Conservation (phyloP, 2,797 vertebrate genomes). For the Chiloscyllium punctatum region DNA sequence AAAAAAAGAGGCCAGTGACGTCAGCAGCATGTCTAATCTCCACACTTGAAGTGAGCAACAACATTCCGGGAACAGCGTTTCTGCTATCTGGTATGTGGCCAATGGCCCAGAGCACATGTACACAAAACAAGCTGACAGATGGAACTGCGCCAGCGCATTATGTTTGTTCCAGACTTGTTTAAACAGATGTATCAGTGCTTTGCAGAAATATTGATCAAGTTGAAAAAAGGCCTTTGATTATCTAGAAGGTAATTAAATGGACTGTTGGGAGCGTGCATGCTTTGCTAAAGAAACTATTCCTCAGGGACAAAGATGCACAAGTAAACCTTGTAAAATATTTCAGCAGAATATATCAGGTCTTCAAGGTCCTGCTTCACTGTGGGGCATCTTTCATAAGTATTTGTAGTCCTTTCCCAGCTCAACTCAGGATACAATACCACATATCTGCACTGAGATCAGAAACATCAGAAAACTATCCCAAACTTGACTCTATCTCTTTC, state of each 20-base stretch:
- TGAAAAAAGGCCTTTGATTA: not conserved
- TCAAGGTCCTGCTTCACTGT: not conserved
- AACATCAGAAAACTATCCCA: not conserved
- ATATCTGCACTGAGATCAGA: not conserved
- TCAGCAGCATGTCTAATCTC: not conserved
- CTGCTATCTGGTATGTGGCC: not conserved
- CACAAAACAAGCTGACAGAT: not conserved
- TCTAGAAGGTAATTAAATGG: not conserved
- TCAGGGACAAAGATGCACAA: not conserved
- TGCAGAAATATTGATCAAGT: not conserved
- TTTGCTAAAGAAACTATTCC: not conserved
- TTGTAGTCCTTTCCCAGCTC: not conserved
- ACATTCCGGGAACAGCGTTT: constrained; percentile 6
- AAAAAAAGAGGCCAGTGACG: not conserved
- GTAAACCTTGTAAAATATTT: not conserved
- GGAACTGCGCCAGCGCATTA: not conserved
- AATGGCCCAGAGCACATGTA: not conserved
- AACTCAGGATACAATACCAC: not conserved
- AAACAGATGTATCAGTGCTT: not conserved
- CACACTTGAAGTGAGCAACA: not conserved
- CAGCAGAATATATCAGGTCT: not conserved
- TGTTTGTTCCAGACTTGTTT: not conserved
- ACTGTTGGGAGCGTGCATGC: not conserved
- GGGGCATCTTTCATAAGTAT: not conserved
- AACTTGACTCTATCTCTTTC: not conserved